phyloP scores from a whole-genome alignment of 2,797 vertebrate species.

The Danio choprae region DNA sequence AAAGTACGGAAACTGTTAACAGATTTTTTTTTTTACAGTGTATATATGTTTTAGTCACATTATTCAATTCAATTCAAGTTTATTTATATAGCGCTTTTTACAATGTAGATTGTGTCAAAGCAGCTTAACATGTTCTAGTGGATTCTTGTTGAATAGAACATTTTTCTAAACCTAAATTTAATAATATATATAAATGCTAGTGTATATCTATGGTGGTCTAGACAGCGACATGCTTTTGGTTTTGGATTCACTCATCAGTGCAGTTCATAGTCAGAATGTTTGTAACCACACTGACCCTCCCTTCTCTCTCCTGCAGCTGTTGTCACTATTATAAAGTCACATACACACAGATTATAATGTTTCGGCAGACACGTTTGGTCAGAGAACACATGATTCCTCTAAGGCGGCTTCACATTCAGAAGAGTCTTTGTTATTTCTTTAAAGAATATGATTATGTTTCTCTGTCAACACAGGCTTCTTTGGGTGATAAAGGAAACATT shows the following conservation, averaged over 20 bases:
- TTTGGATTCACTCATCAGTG: neutral
- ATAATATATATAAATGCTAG: no score
- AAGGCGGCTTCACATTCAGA: neutral
- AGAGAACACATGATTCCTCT: neutral
- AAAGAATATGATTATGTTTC: neutral
- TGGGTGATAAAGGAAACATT: no score
- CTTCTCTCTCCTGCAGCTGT: slow-evolving; percentile 42
- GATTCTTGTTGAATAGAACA: no score
- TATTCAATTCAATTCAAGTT: no score
- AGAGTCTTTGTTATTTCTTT: neutral
- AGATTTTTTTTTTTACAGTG: no score
- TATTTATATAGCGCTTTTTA: no score
- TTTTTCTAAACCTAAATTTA: no score
- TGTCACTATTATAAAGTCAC: slow-evolving; percentile 15
- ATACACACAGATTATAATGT: slow-evolving; percentile 7
- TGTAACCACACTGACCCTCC: slow-evolving; percentile 39
- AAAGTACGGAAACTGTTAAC: no score
- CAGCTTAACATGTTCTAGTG: no score
- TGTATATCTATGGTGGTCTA: neutral
- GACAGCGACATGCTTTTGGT: slow-evolving; percentile 61
- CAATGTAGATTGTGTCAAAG: no score
- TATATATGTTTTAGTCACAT: no score
- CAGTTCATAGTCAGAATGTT: slow-evolving; percentile 14
- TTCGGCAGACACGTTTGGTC: slow-evolving; percentile 10
- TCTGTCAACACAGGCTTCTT: neutral